Evolutionary conservation across 2,888 invertebrate species (phyloP).

Genomic region (Galeopsomyia nigrocyanea): DNA sequence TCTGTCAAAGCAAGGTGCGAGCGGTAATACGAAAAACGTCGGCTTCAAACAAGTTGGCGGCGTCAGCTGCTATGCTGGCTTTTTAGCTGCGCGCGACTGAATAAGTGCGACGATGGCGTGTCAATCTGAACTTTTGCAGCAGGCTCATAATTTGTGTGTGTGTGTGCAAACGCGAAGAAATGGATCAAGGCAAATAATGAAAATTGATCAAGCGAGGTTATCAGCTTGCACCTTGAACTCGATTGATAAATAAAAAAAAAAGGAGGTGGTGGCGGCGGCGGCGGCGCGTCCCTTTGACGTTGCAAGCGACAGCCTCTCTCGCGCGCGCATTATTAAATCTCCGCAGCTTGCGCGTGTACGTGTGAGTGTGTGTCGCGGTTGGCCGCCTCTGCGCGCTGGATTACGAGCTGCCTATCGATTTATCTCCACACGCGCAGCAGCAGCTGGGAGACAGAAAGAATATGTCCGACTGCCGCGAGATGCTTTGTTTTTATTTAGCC

Average conservation of each 20-base stretch:
- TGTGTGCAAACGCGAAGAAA: not conserved
- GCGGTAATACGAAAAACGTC: not conserved
- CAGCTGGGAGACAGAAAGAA: too few relatives aligned
- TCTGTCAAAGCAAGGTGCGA: not conserved
- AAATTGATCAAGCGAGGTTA: too few relatives aligned
- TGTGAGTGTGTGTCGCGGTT: not conserved
- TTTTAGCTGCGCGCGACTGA: not conserved
- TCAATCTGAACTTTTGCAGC: not conserved
- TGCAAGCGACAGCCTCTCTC: not conserved
- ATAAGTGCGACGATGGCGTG: slow-evolving; percentile 1
- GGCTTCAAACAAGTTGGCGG: slow-evolving; percentile 34
- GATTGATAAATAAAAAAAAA: too few relatives aligned
- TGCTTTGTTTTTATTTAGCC: too few relatives aligned
- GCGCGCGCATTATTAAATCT: slow-evolving; percentile 12
- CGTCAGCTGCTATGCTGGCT: slow-evolving; percentile 6
- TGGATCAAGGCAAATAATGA: too few relatives aligned
- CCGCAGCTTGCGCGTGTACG: slow-evolving; percentile 30
- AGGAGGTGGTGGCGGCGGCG: too few relatives aligned
- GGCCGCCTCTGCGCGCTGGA: not conserved
- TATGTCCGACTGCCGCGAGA: too few relatives aligned
- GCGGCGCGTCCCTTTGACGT: not conserved
- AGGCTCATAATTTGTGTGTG: not conserved
- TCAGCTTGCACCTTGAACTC: too few relatives aligned
- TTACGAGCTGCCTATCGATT: not conserved
- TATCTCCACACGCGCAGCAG: not conserved